These are phyloP conservation scores for Carapus acus DNA, from an alignment of 2,797 vertebrate genomes.

Conservation along the genomic window DNA sequence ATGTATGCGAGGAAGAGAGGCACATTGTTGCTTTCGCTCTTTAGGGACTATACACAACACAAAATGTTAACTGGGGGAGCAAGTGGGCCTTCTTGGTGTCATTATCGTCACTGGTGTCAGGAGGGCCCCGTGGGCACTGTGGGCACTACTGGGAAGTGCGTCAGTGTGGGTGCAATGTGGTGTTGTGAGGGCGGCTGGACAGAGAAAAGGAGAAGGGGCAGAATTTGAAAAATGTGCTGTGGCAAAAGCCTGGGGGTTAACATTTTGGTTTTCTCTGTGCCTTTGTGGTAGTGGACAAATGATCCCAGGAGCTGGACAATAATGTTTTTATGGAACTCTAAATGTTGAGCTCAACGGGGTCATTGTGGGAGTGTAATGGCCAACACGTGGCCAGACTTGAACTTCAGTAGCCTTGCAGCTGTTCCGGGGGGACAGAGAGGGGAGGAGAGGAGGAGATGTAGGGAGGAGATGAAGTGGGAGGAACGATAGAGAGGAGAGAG, in stretches of 20 bases:
- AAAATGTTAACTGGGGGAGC: conserved; percentile 52
- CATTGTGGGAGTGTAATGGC: conserved; percentile 83
- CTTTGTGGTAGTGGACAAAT: conserved; percentile 81
- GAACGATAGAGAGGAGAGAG: conserved; percentile 29
- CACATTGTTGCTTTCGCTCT: conserved; percentile 55
- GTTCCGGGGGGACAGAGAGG: conserved; percentile 67
- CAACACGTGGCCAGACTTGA: conserved; percentile 85
- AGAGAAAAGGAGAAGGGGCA: conserved; percentile 53
- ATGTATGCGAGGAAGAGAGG: conserved; percentile 49
- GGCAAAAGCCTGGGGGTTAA: conserved; percentile 70
- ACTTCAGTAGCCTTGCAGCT: conserved; percentile 76
- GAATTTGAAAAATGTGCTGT: conserved; percentile 78
- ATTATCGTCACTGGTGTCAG: conserved; percentile 59
- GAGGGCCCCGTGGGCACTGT: conserved; percentile 52
- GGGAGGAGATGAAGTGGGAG: conserved; percentile 36
- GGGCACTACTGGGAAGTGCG: conserved; percentile 46
- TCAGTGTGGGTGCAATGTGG: conserved; percentile 65
- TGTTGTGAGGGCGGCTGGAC: conserved; percentile 41
- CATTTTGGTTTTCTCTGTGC: conserved; percentile 76
- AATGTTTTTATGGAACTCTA: conserved; percentile 93
- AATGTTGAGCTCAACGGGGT: conserved; percentile 84
- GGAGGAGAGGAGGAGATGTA: conserved; percentile 32
- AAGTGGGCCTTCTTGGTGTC: conserved; percentile 53
- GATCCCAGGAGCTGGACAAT: conserved; percentile 84
- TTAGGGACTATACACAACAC: conserved; percentile 43